Conservation (phyloP, 2,888 invertebrate genomes). For the Linnaemya vulpina region DNA sequence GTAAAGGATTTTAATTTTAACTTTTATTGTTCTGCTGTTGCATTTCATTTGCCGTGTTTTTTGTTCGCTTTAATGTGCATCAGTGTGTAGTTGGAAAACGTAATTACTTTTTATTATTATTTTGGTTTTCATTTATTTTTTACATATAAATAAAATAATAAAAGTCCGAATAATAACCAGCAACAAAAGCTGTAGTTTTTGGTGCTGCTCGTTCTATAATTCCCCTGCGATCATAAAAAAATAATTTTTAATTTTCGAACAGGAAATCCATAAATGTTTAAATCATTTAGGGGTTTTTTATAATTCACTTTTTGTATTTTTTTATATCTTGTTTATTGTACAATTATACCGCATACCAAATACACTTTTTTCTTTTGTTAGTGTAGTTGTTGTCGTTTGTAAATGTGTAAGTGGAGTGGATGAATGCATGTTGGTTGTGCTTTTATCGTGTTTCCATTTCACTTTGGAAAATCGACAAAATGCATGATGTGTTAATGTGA, state of each 20-base stretch:
- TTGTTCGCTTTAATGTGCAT: not conserved
- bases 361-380: too few species aligned
- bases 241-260: slow-evolving; percentile 58
- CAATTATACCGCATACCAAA: not conserved
- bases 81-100: slow-evolving; percentile 30
- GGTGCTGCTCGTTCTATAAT: not conserved
- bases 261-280: slow-evolving; percentile 66
- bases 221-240: not conserved
- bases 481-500: slow-evolving; percentile 17
- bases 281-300: slow-evolving; percentile 57
- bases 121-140: not conserved
- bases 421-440: not conserved
- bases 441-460: slow-evolving; percentile 5
- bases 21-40: slow-evolving; percentile 16
- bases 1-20: slow-evolving; percentile 48
- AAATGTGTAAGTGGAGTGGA: not conserved
- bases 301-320: not conserved
- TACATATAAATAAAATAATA: slow-evolving; percentile 8
- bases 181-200: slow-evolving; percentile 32
- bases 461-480: slow-evolving; percentile 15
- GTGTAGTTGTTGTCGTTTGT: not conserved
- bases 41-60: not conserved
- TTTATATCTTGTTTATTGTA: not conserved
- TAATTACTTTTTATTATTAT: slow-evolving; percentile 68
- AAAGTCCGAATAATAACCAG: slow-evolving; percentile 23